Base-by-base conservation (phyloP, 2,888 invertebrate species). In the Physocephala rufipes region DNA sequence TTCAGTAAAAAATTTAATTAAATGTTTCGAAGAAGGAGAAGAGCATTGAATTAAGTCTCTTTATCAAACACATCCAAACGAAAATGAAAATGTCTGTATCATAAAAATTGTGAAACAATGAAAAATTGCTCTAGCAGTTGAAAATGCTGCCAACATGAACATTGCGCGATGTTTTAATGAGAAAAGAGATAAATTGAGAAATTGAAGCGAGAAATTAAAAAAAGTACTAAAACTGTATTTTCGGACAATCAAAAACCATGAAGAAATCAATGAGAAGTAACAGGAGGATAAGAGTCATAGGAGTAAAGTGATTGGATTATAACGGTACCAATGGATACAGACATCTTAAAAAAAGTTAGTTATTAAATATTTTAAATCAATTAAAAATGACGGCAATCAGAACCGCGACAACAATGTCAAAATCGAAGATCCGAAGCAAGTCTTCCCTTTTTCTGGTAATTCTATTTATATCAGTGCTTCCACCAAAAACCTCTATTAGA, bases 11-110 rank as follows among this genome's bases (percentile, higher is more conserved):
- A 73, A 78, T 55, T 55, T 26, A 82, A 2, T 55, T 55, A 24
- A 16, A 26, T 15, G 24, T 26, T 55, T 15, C 19, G 70, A 74
- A 16, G 61, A 71, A 73, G 75, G 74, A 75, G 74, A 77, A 78
- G 72, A 12, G 19, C 1, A 62, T 16, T 62, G 12, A 36, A 36
- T 19, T 15, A 19, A 43, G 28, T 62, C 21, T 62, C 21, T 45
- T 19, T 19, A 45, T 19, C 24, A 9, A 36, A 36, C 9, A 9
- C 36, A 4, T 43, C 62, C 24, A 13, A 43, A 62, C n/a, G n/a
- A 19, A 26, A 66, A 71, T 75, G 75, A 75, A 77, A 76, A 73
- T 74, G 74, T 77, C 73, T 75, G 75, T 74, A 76, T 61, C 67
- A 24, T 19, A 58, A 24, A 36, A 71, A 45, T n/a, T 43, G 26